Evolutionary conservation across 2,113 vertebrate species (phyloP).

Genomic region (Cathartes aura): DNA sequence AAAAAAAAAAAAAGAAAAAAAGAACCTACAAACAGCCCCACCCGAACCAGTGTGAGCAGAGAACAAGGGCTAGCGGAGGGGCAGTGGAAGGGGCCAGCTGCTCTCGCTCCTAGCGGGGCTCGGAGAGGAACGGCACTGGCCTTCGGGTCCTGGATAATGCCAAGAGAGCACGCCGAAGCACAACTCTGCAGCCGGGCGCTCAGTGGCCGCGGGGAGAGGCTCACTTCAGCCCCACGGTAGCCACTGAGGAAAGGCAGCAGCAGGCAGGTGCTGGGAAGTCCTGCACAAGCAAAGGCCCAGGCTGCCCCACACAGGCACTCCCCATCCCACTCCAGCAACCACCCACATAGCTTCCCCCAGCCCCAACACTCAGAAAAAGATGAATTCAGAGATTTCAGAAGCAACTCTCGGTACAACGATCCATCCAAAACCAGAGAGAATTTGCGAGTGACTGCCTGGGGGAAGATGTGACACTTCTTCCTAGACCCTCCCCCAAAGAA

Average conservation of each 20-base stretch:
- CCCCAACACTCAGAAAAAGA: constrained; percentile 14
- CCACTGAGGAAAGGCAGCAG: neutral
- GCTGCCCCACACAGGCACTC: neutral
- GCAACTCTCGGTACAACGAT: neutral
- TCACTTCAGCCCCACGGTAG: neutral
- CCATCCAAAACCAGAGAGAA: constrained; percentile 3
- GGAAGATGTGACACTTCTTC: neutral
- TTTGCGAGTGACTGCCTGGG: neutral
- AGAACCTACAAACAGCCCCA: constrained; percentile 79
- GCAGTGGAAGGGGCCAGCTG: neutral
- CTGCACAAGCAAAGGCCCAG: neutral
- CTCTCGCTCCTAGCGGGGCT: neutral
- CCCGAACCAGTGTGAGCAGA: constrained; percentile 49
- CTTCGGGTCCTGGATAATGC: neutral
- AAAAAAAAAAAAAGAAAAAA: constrained; percentile 34
- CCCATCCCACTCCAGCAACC: neutral
- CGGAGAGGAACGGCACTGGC: neutral
- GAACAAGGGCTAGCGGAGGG: neutral
- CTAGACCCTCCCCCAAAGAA: constrained; percentile 31
- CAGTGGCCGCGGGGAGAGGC: neutral
- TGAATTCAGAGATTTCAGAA: neutral
- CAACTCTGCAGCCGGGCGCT: neutral
- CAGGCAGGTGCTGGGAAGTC: neutral
- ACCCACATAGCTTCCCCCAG: neutral
- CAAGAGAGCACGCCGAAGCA: neutral